Conservation (phyloP, 2,113 vertebrate genomes). For the Neomonachus schauinslandi region DNA sequence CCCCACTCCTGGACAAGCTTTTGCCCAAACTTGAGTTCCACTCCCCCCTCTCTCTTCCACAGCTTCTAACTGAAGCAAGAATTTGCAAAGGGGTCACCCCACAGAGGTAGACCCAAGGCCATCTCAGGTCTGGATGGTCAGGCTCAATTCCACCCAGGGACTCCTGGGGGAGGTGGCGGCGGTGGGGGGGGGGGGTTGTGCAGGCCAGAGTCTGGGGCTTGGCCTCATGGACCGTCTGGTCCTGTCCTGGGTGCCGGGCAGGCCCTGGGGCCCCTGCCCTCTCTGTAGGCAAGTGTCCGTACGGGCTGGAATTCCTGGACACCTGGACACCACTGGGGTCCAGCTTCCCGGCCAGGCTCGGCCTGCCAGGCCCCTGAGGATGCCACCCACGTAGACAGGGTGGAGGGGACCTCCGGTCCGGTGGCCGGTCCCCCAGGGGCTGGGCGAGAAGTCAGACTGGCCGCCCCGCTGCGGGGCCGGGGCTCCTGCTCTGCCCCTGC, state of each 20-base stretch:
- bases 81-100: slow-evolving; percentile 64
- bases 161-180: not conserved
- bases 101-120: not conserved
- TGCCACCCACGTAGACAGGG: slow-evolving; percentile 39
- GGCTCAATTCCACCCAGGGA: not conserved
- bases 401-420: not conserved
- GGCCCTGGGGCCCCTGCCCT: not conserved
- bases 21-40: slow-evolving; percentile 36
- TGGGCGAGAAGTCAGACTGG: slow-evolving; percentile 4
- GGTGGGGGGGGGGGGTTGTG: too few relatives aligned
- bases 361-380: slow-evolving; percentile 23
- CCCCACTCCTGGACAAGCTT: not conserved
- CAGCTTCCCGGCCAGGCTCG: not conserved
- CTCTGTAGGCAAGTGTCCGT: not conserved
- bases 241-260: accelerated
- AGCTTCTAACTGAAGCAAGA: slow-evolving; percentile 18
- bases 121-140: not conserved
- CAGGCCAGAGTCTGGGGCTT: not conserved
- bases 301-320: slow-evolving; percentile 28
- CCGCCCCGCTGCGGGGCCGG: not conserved
- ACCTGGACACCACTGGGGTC: slow-evolving; percentile 14
- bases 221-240: not conserved
- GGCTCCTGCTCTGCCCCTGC: not conserved
- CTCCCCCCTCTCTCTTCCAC: not conserved
- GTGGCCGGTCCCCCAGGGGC: not conserved